Evolutionary conservation across 2,888 invertebrate genomes (phyloP), one percentile per base, ranked within the genome.

Genomic region (Schizaphis graminum): DNA sequence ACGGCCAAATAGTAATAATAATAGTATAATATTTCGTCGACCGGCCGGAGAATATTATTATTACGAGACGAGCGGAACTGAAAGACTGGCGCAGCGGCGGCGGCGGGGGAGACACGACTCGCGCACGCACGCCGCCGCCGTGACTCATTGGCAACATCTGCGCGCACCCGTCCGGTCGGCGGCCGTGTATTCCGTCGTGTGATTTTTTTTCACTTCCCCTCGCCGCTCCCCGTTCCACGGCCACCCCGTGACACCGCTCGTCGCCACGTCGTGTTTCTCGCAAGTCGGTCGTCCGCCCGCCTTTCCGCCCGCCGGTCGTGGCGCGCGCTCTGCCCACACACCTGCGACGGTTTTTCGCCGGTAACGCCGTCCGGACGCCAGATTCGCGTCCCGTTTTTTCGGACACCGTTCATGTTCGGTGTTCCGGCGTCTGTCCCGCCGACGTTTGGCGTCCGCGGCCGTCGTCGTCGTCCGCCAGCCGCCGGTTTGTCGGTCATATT

Each of bases 271-370:
- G 57, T 47, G 61, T 77, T 77, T 77, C 77, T 77, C 85, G 91
- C 91, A 91, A 61, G 92, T 92, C 92, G 92, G 61, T 61, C 92
- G 91, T n/a, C 86, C 86, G 91, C 57, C 91, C 92, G 85, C 57
- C 85, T n/a, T 61, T 67, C 90, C 90, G 49, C 13, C 35, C 56
- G 57, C 89, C 61, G 53, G 49, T 53, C 91, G 91, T 35, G 7
- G 67, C 61, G 92, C 88, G 53, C 93, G 41, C 61, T 85, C 93
- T 90, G 94, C 94, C 94, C 94, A 94, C 89, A 94, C 91, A 90
- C 94, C 94, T 94, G 94, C 93, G 95, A 93, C 92, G 92, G 94
- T 96, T 96, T 95, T 95, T 95, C 94, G 91, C 91, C 89, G 86
- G 88, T 93, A 77, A 77, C 89, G 91, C 67, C 61, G 94, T n/a